These are phyloP conservation scores for Pantherophis guttatus DNA, from an alignment of 2,113 vertebrate species.

Conservation along the genomic window DNA sequence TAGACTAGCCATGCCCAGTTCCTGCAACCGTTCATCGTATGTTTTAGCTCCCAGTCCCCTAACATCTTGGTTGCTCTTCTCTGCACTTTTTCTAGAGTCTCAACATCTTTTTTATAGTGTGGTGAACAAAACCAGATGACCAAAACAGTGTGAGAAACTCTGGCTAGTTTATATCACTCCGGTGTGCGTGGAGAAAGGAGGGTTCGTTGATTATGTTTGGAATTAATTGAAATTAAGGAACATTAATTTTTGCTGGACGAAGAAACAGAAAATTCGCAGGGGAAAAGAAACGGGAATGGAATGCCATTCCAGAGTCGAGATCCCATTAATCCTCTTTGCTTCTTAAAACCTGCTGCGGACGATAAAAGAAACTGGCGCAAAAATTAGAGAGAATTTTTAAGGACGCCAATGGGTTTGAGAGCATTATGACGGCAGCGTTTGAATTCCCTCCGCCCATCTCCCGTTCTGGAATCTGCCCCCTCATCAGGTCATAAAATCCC, in stretches of 20 bases:
- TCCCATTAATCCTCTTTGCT: background rate
- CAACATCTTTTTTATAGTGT: too few species aligned
- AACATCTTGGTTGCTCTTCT: too few species aligned
- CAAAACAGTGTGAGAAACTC: too few species aligned
- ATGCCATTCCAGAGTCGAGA: constrained; percentile 44
- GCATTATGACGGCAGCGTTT: background rate
- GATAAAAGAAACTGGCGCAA: background rate
- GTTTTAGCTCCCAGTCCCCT: too few species aligned
- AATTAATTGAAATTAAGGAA: background rate
- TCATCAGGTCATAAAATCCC: background rate
- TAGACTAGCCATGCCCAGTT: too few species aligned
- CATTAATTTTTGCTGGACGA: constrained; percentile 1
- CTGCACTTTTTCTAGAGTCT: too few species aligned
- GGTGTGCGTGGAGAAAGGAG: background rate
- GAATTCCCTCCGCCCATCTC: background rate
- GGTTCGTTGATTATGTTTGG: background rate
- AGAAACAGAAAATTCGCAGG: background rate
- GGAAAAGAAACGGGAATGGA: background rate
- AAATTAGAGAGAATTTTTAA: constrained; percentile 14
- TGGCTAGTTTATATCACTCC: background rate
- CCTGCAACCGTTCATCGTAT: too few species aligned
- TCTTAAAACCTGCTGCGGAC: background rate
- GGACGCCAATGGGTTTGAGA: background rate
- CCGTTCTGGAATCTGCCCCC: background rate
- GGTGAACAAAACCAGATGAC: too few species aligned